Evolutionary conservation across 2,797 vertebrate species (phyloP).

Genomic region (Ficedula albicollis): DNA sequence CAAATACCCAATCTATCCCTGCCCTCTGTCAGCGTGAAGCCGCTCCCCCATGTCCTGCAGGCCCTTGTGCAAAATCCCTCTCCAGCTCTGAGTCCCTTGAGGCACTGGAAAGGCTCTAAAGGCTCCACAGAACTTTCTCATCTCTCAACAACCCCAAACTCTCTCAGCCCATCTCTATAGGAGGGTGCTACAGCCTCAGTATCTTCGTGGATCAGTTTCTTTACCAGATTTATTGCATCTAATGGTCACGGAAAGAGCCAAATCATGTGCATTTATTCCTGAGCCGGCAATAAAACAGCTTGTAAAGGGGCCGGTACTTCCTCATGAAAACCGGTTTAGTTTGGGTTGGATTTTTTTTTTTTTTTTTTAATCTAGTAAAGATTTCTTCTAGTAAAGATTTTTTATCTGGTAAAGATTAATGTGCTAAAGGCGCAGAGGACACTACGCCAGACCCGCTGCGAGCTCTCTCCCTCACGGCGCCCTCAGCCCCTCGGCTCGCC

Average conservation of each 20-base stretch:
- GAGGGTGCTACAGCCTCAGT: not conserved
- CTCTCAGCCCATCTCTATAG: too few relatives aligned
- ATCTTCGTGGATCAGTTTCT: not conserved
- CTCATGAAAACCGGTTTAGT: not conserved
- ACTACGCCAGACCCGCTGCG: fast-evolving
- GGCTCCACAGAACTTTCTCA: not conserved
- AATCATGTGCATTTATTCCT: not conserved
- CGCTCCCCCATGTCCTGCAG: not conserved
- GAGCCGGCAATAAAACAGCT: not conserved
- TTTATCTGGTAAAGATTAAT: not conserved
- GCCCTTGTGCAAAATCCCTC: not conserved
- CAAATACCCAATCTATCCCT: not conserved
- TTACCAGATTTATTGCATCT: not conserved
- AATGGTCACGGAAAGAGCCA: not conserved
- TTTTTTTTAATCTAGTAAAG: too few relatives aligned
- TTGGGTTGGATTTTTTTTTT: too few relatives aligned
- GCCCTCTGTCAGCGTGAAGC: not conserved
- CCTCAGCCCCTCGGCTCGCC: not conserved
- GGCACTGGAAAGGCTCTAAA: not conserved
- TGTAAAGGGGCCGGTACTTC: not conserved
- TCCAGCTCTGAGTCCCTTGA: not conserved
- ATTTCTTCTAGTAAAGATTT: too few relatives aligned
- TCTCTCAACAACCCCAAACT: not conserved
- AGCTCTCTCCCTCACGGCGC: not conserved
- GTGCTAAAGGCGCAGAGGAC: not conserved